phyloP scores from a whole-genome alignment of 2,797 vertebrate species.

The Crocodylus rhombifer region DNA sequence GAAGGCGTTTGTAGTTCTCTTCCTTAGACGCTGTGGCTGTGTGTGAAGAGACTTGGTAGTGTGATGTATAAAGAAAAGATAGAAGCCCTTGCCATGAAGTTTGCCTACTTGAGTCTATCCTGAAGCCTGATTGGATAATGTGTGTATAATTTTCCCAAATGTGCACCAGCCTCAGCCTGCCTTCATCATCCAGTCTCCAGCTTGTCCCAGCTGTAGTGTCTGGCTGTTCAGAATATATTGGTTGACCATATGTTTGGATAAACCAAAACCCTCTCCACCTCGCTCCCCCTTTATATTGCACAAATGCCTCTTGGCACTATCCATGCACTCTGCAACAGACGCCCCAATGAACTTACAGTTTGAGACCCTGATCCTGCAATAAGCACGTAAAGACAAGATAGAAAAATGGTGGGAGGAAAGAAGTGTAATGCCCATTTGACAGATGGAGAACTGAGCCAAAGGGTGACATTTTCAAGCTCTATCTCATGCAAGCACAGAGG shows the following conservation, averaged over 20 bases:
- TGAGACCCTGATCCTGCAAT: neutral
- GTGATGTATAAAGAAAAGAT: neutral
- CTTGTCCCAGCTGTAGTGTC: neutral
- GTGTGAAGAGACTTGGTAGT: neutral
- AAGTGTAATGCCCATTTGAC: neutral
- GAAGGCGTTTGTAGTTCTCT: constrained; percentile 34
- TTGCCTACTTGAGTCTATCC: neutral
- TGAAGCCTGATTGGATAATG: neutral
- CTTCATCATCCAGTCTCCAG: neutral
- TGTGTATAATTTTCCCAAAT: neutral
- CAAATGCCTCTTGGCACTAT: neutral
- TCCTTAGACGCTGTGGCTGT: neutral
- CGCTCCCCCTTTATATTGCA: neutral
- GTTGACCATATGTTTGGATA: neutral
- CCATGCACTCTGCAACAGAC: neutral
- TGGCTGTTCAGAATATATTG: neutral
- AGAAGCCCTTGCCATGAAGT: neutral
- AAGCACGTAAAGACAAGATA: neutral
- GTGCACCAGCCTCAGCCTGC: neutral
- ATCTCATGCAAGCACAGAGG: neutral
- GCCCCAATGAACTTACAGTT: neutral
- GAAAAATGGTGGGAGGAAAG: neutral
- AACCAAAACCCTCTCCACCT: neutral
- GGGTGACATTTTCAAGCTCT: neutral
- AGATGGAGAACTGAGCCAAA: neutral